Base-by-base conservation (phyloP, 2,888 invertebrate genomes). In the Acrobasis repandana region DNA sequence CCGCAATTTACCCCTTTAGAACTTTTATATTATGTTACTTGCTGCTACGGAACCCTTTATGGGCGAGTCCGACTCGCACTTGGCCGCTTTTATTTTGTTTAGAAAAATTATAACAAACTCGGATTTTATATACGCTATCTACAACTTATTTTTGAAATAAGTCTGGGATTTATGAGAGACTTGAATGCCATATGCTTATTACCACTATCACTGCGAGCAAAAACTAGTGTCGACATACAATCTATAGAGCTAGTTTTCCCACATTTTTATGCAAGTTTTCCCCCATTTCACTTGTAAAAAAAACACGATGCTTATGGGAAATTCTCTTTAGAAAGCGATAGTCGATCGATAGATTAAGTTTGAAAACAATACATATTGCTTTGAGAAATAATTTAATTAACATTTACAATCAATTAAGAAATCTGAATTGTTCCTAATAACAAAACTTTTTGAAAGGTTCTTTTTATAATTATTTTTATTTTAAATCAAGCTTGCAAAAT, bases 311-410 rank as follows among this genome's bases (percentile, higher is more conserved):
- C 50, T 33, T 18, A 38, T 54, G 54, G 38, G 54, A 54, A 54
- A 43, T 54, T 54, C 54, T 38, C 9, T 54, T 49, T 49, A 46
- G 34, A 51, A 36, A 43, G 50, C 43, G 50, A 57, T 46, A 56
- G 56, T 57, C 49, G 48, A 36, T 34, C 15, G 50, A 61, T 61
- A 52, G 50, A 58, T 52, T 15, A 15, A 33, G 9, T 10, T 34
- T 20, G 9, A n/a, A 54, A 54, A 54, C 54, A 38, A 36, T 38
- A 54, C 18, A 36, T 38, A 54, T 14, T 14, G 36, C 16, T 34
- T 38, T 38, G 43, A 43, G 43, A 43, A 28, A n/a, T 43, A 43
- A 43, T 43, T 43, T 43, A 14, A 43, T 43, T n/a, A 43, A 11
- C 43, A 2, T 43, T 6, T 48, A 16, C 16, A 6, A 48, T 48